A percentile compares a stretch with the other conserved stretches of the same genome.
Conservation (phyloP, 2,888 invertebrate species). For the Temnothorax rugatulus region DNA sequence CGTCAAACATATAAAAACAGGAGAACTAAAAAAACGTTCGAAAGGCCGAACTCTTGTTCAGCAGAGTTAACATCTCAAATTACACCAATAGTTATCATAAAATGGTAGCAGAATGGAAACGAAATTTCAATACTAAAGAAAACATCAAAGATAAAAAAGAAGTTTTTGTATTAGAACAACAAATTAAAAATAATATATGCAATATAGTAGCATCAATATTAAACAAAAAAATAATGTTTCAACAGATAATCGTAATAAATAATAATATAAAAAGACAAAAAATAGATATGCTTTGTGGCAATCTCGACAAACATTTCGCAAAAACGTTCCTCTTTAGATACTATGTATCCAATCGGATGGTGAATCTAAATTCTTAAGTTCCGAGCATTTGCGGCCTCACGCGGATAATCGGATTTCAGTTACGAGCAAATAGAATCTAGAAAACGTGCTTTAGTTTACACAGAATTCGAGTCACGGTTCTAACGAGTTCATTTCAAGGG, state of each 20-base stretch:
- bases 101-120: background rate
- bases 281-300: background rate
- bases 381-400: background rate
- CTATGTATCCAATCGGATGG: background rate
- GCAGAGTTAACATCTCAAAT: too few relatives aligned
- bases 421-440: conserved; percentile 28
- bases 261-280: background rate
- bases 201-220: background rate
- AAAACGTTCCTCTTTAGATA: background rate
- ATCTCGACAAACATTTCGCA: background rate
- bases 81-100: too few relatives aligned
- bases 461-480: conserved; percentile 36
- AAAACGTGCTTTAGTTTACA: conserved; percentile 21
- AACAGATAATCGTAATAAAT: background rate
- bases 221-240: background rate
- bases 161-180: background rate
- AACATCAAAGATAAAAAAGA: too few relatives aligned
- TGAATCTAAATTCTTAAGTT: conserved; percentile 21
- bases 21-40: too few relatives aligned
- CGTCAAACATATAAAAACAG: too few relatives aligned
- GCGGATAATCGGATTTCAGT: conserved; percentile 19
- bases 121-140: background rate
- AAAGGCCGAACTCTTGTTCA: too few relatives aligned
- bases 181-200: background rate
- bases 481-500: conserved; percentile 48